A percentile compares a stretch with the other conserved stretches of the same genome.
phyloP scores from a whole-genome alignment of 2,113 vertebrate species.

The Grus americana region DNA sequence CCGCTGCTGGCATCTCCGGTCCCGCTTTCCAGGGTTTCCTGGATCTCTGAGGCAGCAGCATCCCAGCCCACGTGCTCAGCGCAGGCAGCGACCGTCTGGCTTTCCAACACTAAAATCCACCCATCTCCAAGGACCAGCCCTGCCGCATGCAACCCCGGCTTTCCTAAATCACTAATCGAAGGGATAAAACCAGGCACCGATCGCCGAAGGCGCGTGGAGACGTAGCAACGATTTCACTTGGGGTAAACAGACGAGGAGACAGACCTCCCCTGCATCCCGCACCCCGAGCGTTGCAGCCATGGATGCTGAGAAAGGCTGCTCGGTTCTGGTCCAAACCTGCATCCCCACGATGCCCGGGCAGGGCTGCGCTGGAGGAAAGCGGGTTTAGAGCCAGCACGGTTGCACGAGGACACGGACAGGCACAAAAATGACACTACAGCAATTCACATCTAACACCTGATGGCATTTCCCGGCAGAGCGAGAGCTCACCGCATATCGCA shows the following conservation, averaged over 20 bases:
- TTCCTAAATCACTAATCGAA: background rate
- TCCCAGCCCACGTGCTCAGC: background rate
- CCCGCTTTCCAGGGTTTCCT: background rate
- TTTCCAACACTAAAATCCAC: background rate
- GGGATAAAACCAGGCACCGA: background rate
- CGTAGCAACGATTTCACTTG: fast-evolving
- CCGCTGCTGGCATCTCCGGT: background rate
- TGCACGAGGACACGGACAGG: background rate
- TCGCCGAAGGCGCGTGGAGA: fast-evolving
- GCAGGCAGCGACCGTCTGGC: fast-evolving
- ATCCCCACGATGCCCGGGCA: background rate
- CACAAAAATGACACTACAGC: background rate
- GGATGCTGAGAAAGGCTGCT: background rate
- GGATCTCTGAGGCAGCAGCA: background rate
- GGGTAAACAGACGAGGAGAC: background rate
- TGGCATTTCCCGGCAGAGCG: fast-evolving
- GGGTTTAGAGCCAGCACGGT: background rate
- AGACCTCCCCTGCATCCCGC: background rate
- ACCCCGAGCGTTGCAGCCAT: fast-evolving
- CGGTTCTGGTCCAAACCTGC: background rate
- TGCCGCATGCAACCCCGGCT: background rate
- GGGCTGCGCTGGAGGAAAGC: background rate
- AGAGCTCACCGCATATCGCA: background rate
- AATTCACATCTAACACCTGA: background rate
- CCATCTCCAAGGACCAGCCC: background rate